phyloP scores from a whole-genome alignment of 2,113 vertebrate species.

The Thunnus thynnus region DNA sequence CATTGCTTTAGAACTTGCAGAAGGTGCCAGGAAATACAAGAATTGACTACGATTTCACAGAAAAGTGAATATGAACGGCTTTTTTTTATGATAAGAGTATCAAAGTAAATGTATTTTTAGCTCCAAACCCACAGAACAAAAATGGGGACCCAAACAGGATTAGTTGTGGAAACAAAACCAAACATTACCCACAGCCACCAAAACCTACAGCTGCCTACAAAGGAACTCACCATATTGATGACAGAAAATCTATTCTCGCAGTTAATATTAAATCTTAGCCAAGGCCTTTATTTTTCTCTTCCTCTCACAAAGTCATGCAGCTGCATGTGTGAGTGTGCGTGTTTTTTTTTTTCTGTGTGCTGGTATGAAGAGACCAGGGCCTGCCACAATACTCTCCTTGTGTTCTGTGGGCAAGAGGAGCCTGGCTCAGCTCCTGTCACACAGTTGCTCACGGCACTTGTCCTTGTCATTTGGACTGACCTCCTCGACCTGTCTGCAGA shows the following conservation, averaged over 20 bases:
- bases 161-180: slow-evolving; percentile 37
- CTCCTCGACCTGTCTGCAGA: slow-evolving; percentile 72
- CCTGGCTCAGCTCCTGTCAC: slow-evolving; percentile 78
- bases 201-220: slow-evolving; percentile 24
- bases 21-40: slow-evolving; percentile 5
- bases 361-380: slow-evolving; percentile 70
- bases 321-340: slow-evolving; percentile 60
- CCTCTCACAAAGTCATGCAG: slow-evolving; percentile 65
- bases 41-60: not conserved
- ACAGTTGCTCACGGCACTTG: slow-evolving; percentile 83
- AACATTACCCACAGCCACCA: slow-evolving; percentile 26
- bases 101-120: slow-evolving; percentile 43
- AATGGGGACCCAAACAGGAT: slow-evolving; percentile 26
- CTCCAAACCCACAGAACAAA: slow-evolving; percentile 12
- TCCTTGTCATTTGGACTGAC: slow-evolving; percentile 78
- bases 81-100: slow-evolving; percentile 23
- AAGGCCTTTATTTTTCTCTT: slow-evolving; percentile 49
- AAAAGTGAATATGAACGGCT: not conserved
- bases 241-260: slow-evolving; percentile 30
- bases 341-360: slow-evolving; percentile 4
- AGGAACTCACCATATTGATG: slow-evolving; percentile 29
- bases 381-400: slow-evolving; percentile 79
- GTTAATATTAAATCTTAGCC: slow-evolving; percentile 59
- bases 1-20: slow-evolving; percentile 29
- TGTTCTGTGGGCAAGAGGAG: slow-evolving; percentile 71